A percentile compares a stretch with the other conserved stretches of the same genome.
Evolutionary conservation across 2,113 vertebrate species (phyloP).

Genomic region (Phylloscopus whistleri): DNA sequence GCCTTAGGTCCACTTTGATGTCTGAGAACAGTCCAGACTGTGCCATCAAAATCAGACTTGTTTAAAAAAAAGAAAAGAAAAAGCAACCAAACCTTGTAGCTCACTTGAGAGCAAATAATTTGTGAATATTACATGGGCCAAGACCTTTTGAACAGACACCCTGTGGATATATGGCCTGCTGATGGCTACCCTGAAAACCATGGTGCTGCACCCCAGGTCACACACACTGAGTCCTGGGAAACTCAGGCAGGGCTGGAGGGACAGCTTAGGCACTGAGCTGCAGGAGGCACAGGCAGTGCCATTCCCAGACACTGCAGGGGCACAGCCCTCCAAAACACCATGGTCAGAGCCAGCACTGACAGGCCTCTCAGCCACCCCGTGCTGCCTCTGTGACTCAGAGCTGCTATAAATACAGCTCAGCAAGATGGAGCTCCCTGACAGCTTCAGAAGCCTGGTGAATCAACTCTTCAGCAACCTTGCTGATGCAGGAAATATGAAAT

Average conservation of each 20-base stretch:
- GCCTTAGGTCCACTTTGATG: conserved; percentile 6
- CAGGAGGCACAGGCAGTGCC: background rate
- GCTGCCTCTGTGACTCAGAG: background rate
- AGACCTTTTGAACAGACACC: background rate
- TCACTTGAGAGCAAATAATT: background rate
- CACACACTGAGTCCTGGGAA: background rate
- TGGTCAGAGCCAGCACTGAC: fast-evolving
- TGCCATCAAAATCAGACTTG: background rate
- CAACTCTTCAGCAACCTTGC: background rate
- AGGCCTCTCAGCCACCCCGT: background rate
- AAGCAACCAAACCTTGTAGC: background rate
- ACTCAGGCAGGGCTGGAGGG: background rate
- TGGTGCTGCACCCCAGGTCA: background rate
- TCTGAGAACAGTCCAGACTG: background rate
- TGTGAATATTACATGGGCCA: background rate
- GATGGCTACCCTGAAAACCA: background rate
- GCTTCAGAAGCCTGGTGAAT: background rate
- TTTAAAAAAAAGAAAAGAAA: background rate
- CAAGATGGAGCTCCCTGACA: background rate
- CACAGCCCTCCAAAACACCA: background rate
- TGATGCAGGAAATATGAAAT: background rate
- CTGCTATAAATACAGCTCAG: background rate
- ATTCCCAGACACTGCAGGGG: background rate
- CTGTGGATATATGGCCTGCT: background rate
- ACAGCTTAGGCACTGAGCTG: background rate